Base-by-base conservation (phyloP, 2,888 invertebrate species). In the Lochmaea capreae region DNA sequence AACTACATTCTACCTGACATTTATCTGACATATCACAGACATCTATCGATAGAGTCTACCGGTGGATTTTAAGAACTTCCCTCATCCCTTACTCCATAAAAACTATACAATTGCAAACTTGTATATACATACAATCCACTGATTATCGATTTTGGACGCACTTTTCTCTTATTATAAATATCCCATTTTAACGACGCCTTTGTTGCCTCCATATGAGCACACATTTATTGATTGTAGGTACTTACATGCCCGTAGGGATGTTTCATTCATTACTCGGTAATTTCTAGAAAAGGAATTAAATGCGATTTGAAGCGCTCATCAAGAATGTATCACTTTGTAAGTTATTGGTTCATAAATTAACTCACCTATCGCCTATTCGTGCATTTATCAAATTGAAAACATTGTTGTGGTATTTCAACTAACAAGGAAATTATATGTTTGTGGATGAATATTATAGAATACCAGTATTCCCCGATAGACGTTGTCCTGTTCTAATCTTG, bases 271-370 rank as follows among this genome's bases (percentile, higher is more conserved):
- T 61, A 61, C 61, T 61, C 33, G 39, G n/a, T 33, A 61, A 61
- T 61, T 61, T 61, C 61, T 61, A 39, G 61, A 61, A 61, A 61
- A 12, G 26, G 61, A 33, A 61, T 61, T 61, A 61, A 61, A 61
- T 33, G 9, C 61, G 39, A 61, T 61, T 61, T n/a, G 61, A 61
- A 61, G 39, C 61, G 39, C 61, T 33, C 39, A 18, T 61, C 61
- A 61, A 39, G 14, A 33, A 10, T 61, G n/a, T 61, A 61, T 61
- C 61, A 39, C 39, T 39, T 33, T 33, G 61, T 61, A 10, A 61
- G 39, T 14, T 61, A 61, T 61, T 61, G 26, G 61, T 39, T 39
- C n/a, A 61, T 61, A 61, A 61, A 61, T 61, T 39, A 61, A 39
- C 61, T 39, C n/a, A 61, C 61, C 26, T n/a, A 39, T 61, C 61